Evolutionary conservation across 2,113 vertebrate species (phyloP).

Genomic region (Marmota monax): DNA sequence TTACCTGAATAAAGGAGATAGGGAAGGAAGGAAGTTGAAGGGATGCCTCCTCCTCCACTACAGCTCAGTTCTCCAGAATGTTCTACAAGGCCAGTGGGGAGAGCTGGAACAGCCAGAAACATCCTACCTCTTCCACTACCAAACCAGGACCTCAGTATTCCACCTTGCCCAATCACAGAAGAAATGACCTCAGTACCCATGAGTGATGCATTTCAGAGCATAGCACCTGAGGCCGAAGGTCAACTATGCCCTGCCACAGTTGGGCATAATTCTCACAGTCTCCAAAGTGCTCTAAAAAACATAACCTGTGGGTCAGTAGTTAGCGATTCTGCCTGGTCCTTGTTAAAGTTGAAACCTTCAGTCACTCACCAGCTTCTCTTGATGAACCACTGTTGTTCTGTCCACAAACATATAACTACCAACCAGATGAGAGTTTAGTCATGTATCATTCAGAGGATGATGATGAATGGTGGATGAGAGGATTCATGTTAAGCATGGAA

Average conservation of each 20-base stretch:
- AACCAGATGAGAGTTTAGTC: background rate
- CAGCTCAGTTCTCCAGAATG: background rate
- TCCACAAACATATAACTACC: accelerated
- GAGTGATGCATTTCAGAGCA: background rate
- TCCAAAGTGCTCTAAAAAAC: background rate
- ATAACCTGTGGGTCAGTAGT: background rate
- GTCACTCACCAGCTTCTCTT: background rate
- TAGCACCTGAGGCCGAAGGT: background rate
- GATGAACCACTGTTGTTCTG: background rate
- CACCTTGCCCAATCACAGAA: background rate
- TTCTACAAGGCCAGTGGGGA: background rate
- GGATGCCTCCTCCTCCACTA: background rate
- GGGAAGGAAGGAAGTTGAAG: background rate
- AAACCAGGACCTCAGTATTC: too few relatives aligned
- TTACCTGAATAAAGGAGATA: background rate
- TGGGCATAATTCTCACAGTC: background rate
- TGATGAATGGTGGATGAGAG: background rate
- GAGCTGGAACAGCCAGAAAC: background rate
- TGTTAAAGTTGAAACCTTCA: background rate
- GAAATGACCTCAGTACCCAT: background rate
- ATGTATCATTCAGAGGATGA: background rate
- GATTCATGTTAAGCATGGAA: background rate
- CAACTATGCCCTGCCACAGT: too few relatives aligned
- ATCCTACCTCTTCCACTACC: background rate
- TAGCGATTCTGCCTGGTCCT: background rate